Evolutionary conservation across 2,113 vertebrate species (phyloP).

Genomic region (Callipepla californica): DNA sequence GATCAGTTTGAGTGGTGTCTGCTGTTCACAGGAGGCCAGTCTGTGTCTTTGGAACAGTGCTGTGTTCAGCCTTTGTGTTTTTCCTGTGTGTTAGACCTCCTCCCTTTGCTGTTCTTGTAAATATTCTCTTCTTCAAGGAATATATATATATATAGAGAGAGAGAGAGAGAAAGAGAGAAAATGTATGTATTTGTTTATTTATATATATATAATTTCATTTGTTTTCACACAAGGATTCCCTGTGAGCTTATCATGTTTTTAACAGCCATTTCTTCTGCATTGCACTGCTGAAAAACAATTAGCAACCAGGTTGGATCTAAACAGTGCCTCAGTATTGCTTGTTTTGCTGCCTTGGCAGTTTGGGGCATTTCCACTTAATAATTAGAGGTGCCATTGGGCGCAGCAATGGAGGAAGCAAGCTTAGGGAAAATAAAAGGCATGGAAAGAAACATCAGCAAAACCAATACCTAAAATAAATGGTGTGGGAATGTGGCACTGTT

Average conservation of each 20-base stretch:
- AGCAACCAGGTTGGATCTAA: conserved; percentile 3
- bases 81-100: background rate
- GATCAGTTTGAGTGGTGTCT: background rate
- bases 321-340: background rate
- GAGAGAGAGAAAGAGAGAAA: no score
- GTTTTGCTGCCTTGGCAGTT: background rate
- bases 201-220: background rate
- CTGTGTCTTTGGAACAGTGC: background rate
- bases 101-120: background rate
- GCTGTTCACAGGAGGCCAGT: background rate
- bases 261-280: background rate
- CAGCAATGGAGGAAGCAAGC: background rate
- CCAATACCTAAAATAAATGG: background rate
- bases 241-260: background rate
- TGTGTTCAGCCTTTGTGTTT: background rate
- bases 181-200: no score
- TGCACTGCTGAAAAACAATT: background rate
- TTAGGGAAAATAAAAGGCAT: background rate
- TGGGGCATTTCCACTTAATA: background rate
- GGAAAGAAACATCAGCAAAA: background rate
- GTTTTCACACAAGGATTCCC: background rate
- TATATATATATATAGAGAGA: no score
- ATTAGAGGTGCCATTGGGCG: background rate
- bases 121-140: background rate
- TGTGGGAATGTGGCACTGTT: background rate